Evolutionary conservation across 2,113 vertebrate species (phyloP).

Genomic region (Athene noctua): DNA sequence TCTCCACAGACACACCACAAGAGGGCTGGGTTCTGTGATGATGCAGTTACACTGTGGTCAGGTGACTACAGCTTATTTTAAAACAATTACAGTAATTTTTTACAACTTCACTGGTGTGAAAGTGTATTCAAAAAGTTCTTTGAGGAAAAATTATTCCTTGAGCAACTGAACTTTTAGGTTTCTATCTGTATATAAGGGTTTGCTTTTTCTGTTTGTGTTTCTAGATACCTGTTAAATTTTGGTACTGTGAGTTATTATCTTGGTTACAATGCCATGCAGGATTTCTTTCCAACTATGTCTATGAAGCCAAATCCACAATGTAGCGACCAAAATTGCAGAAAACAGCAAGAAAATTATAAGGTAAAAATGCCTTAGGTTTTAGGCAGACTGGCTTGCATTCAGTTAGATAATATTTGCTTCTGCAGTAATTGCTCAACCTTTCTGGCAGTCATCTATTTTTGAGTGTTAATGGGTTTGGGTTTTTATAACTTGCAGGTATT

Average conservation of each 20-base stretch:
- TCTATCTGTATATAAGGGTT: not conserved
- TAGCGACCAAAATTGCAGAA: conserved; percentile 85
- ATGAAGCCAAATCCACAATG: conserved; percentile 97
- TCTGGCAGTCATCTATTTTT: not conserved
- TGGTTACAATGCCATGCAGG: conserved; percentile 97
- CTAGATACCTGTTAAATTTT: conserved; percentile 90
- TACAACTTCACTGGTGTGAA: not conserved
- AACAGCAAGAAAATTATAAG: conserved; percentile 87
- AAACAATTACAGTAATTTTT: not conserved
- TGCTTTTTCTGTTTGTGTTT: conserved; percentile 10
- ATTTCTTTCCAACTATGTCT: conserved; percentile 94
- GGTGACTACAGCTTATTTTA: not conserved
- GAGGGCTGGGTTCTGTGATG: not conserved
- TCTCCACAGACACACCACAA: not conserved
- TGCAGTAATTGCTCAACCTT: not conserved
- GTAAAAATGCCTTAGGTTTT: conserved; percentile 50
- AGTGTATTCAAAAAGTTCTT: not conserved
- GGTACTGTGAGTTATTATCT: conserved; percentile 95
- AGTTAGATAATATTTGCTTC: not conserved
- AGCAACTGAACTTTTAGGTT: not conserved
- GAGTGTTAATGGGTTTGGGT: not conserved
- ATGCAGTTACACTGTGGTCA: not conserved
- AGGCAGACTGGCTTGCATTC: not conserved
- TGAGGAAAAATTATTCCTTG: not conserved
- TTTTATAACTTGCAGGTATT: not conserved